phyloP scores from a whole-genome alignment of 30 jellyfish, hydroid and myxozoan species.

The Hydra vulgaris region DNA sequence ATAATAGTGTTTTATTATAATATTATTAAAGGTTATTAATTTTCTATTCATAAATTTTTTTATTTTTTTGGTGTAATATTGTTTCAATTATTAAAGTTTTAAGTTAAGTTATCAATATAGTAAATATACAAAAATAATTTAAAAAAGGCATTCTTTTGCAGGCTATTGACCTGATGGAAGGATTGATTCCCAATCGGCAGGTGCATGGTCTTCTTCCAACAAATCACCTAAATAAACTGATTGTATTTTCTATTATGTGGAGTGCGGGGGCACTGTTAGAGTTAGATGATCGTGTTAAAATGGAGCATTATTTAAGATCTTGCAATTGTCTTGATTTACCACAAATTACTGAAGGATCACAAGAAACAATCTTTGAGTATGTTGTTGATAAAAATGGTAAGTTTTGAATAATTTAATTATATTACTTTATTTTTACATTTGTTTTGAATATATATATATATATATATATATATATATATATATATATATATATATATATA shows the following conservation, averaged over 20 bases:
- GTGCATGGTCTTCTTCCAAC: constrained; percentile 48
- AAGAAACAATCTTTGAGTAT: constrained; percentile 63
- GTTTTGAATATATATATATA: neutral
- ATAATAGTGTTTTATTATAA: too few relatives aligned
- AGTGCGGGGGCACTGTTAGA: constrained; percentile 93
- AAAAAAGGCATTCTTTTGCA: neutral
- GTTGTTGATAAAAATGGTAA: constrained; percentile 47
- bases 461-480: too few relatives aligned
- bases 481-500: too few relatives aligned
- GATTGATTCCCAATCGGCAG: constrained; percentile 69
- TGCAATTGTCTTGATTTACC: constrained; percentile 52
- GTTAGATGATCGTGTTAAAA: constrained; percentile 66
- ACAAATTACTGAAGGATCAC: constrained; percentile 37
- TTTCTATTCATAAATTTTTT: too few relatives aligned
- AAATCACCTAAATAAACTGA: constrained; percentile 51
- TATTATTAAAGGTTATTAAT: too few relatives aligned
- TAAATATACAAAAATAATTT: too few relatives aligned
- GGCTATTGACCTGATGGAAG: constrained; percentile 80
- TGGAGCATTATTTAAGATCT: constrained; percentile 49
- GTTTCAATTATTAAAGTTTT: too few relatives aligned
- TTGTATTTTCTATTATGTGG: constrained; percentile 85
- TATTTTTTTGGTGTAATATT: too few relatives aligned
- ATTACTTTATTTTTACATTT: neutral
- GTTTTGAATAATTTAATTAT: neutral
- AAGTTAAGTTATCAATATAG: too few relatives aligned